Evolutionary conservation across 2,888 invertebrate species (phyloP), one percentile per base, ranked within the genome.

Genomic region (Hypena proboscidalis): DNA sequence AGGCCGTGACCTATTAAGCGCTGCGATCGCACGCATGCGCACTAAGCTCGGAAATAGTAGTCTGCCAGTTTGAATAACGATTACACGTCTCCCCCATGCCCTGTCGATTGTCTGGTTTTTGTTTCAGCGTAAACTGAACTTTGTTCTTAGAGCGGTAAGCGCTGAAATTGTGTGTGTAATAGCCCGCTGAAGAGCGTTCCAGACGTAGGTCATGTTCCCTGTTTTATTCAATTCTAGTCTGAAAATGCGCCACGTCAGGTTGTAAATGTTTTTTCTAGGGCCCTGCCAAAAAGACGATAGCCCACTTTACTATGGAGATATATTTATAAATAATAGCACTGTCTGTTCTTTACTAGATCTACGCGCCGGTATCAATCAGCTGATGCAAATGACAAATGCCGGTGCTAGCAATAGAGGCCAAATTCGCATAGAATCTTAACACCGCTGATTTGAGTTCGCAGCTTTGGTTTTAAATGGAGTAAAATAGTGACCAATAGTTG

Each of bases 61-160:
- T 80, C 83, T 77, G 75, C 77, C 81, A 75, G 80, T 79, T 79
- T 81, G 80, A 83, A 81, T 85, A 89, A 88, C 87, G 88, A 87
- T 87, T 85, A 82, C 81, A 68, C 76, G 75, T 76, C 66, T 67
- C 80, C 83, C 83, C 77, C 75, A 68, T 60, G 67, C 78, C 73
- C 70, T 62, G 71, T 61, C 71, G 70, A 63, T 58, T 74, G 88
- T 87, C 89, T 87, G 85, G 79, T 63, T 41, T 63, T 56, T 32
- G 50, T 57, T 70, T 67, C 70, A 65, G 56, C 42, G 51, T 38
- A 81, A 79, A 77, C 55, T 67, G 50, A 46, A 52, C 80, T 67
- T 67, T 86, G 71, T 64, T 32, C 20, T 45, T 8, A 36, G 20
- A 32, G 4, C 5, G 19, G 19, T 47, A 77, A 58, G 60, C 36